A percentile compares a stretch with the other conserved stretches of the same genome.
Conservation (phyloP, 2,888 invertebrate genomes). For the Marasmarcha lunaedactyla region DNA sequence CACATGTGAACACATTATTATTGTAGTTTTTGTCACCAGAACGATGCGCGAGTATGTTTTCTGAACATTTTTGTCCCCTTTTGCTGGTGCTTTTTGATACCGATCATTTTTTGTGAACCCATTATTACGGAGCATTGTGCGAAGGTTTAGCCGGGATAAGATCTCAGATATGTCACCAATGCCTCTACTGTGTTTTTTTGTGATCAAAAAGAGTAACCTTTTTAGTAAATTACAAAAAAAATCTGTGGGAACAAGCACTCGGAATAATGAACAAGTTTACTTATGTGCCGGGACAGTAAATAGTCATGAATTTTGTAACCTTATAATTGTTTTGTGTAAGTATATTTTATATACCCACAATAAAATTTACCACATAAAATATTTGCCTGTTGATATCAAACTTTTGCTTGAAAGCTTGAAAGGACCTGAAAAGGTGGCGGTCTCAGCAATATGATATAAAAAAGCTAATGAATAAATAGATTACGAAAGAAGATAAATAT, state of each 20-base stretch:
- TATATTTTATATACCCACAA: neutral
- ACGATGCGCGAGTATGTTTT: constrained; percentile 33
- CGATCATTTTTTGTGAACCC: constrained; percentile 60
- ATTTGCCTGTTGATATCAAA: too few species aligned
- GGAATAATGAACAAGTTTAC: constrained; percentile 7
- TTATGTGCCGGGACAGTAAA: constrained; percentile 19
- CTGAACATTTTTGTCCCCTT: constrained; percentile 57
- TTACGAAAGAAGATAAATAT: too few species aligned
- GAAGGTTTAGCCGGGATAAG: constrained; percentile 61
- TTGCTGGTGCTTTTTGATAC: constrained; percentile 57
- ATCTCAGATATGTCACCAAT: constrained; percentile 64
- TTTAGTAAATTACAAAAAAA: constrained; percentile 39
- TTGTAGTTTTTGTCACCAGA: constrained; percentile 39
- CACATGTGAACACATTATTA: constrained; percentile 31
- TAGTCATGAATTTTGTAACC: constrained; percentile 3
- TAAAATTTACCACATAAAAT: too few species aligned
- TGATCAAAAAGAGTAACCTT: constrained; percentile 51
- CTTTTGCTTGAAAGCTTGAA: too few species aligned
- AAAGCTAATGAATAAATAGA: too few species aligned
- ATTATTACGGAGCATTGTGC: constrained; percentile 62
- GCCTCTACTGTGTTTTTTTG: constrained; percentile 45
- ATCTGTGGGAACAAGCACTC: constrained; percentile 30
- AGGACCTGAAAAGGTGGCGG: too few species aligned
- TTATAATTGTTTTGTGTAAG: neutral
- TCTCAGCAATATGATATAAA: too few species aligned